Base-by-base conservation (phyloP, 2,888 invertebrate genomes). In the Cephus spinipes region DNA sequence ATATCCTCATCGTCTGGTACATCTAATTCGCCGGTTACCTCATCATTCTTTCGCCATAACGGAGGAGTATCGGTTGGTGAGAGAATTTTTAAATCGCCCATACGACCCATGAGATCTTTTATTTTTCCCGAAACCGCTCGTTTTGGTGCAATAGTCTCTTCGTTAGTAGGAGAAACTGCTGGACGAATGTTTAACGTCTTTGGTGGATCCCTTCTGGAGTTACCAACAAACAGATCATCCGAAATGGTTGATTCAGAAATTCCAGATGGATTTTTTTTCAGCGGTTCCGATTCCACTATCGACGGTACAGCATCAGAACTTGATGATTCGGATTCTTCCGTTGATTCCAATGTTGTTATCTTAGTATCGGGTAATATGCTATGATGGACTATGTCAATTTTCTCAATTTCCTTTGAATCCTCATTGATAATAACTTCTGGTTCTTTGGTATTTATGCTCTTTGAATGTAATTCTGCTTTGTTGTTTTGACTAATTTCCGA, bases 51-150 rank as follows among this genome's bases (percentile, higher is more conserved):
- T 30, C 87, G 84, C 78, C 80, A 83, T 77, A 88, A 74, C 12
- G 89, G 85, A 12, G 90, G 89, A 12, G 90, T 85, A 73, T 90
- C 90, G 34, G 90, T 90, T 0, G 90, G 90, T 4, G 91, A 91
- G 0, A 91, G 83, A 35, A 91, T 88, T 73, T 91, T 91, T 75
- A 91, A 79, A 74, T 89, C 89, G 0, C 89, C 87, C 88, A 91
- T 89, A 80, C 88, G 90, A 0, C 89, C 90, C 89, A 89, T 88
- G 11, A 91, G 77, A 77, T 90, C 87, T 68, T 89, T 87, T 33
- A 91, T 91, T 77, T 91, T 91, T 0, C 87, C 88, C 0, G 91
- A 90, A 36, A 91, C 90, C 2, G 81, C 83, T 1, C 85, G 84
- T 34, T 87, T 85, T 0, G 84, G 76, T 3, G 77, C 80, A 31